Base-by-base conservation (phyloP, 2,113 vertebrate species). In the Prochilodus magdalenae region DNA sequence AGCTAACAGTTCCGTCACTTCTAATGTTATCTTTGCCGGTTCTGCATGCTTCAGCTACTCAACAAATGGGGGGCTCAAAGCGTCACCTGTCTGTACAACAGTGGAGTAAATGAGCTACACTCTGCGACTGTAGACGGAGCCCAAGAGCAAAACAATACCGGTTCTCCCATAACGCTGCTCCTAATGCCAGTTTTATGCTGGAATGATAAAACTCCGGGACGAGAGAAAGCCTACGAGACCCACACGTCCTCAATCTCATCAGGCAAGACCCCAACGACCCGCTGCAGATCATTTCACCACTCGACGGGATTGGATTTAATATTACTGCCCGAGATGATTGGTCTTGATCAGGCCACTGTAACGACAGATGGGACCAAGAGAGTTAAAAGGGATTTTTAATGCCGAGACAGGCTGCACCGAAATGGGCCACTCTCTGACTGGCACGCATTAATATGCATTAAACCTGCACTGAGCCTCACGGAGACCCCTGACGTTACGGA, bases 381-480 rank as follows among this genome's bases (percentile, higher is more conserved):
- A 72, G 36, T 72, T 47, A 59, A 44, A 60, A 72, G 33, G 67
- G 55, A 80, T 80, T 72, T n/a, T 71, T 80, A 62, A 44, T 72
- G 53, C 67, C 70, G 36, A 44, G 3, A 16, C 33, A 24, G 36
- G 40, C n/a, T 36, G 20, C 11, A 18, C 27, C 5, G 33, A 49
- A 44, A 47, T 27, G 59, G 57, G 57, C 74, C 57, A 27, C 57
- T 10, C 57, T 60, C 24, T 63, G 72, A 47, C 76, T 67, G 65
- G 27, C 76, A 49, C 49, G 67, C 66, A 71, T 80, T 84, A 53
- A 55, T 74, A 69, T 69, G 62, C 84, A 78, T 78, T 69, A 67
- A 82, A 74, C 40, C 33, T 57, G 20, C 55, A n/a, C 22, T 24
- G n/a, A 24, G 60, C 73, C 49, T 44, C 70, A 22, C 40, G 53